A percentile compares a stretch with the other conserved stretches of the same genome.
Evolutionary conservation across 92 coral and sea anemone species (phyloP).

Genomic region (Porites divaricata): DNA sequence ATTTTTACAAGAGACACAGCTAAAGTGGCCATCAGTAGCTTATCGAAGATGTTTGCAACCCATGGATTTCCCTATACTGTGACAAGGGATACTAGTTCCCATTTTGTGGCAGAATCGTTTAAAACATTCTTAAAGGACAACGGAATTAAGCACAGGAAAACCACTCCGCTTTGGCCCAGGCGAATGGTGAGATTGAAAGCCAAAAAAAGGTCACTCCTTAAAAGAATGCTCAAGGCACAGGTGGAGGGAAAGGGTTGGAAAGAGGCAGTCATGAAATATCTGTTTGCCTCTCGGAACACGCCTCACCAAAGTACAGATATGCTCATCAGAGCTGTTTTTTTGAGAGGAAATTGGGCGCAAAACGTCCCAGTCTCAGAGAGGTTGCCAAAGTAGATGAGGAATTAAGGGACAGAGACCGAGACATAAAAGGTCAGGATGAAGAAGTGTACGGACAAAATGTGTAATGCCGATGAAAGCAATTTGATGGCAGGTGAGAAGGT

Average conservation of each 20-base stretch:
- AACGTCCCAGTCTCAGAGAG: too few species aligned
- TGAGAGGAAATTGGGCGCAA: too few species aligned
- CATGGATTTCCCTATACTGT: conserved; percentile 57
- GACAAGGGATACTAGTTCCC: conserved; percentile 60
- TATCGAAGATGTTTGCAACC: conserved; percentile 54
- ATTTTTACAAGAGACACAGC: conserved; percentile 45
- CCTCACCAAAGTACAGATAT: too few species aligned
- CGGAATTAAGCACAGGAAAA: conserved; percentile 50
- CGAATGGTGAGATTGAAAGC: conserved; percentile 60
- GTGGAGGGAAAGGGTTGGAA: conserved; percentile 46
- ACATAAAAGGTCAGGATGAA: conserved; percentile 47
- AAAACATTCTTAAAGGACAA: conserved; percentile 65
- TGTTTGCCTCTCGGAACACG: too few species aligned
- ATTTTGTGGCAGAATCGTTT: conserved; percentile 50
- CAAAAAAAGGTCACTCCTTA: conserved; percentile 57
- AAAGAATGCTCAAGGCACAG: conserved; percentile 38
- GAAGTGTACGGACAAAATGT: conserved; percentile 47
- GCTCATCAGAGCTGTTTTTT: too few species aligned
- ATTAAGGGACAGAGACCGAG: too few species aligned
- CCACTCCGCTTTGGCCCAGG: conserved; percentile 60
- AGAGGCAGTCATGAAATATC: conserved; percentile 17
- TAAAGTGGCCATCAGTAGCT: conserved; percentile 42
- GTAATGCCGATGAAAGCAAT: conserved; percentile 31
- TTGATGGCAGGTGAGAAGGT: conserved; percentile 51
- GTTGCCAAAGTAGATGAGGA: too few species aligned